Percentiles rank a stretch among this genome's conserved stretches.
Evolutionary conservation across 2,888 invertebrate genomes (phyloP).

Genomic region (Suillia variegata): DNA sequence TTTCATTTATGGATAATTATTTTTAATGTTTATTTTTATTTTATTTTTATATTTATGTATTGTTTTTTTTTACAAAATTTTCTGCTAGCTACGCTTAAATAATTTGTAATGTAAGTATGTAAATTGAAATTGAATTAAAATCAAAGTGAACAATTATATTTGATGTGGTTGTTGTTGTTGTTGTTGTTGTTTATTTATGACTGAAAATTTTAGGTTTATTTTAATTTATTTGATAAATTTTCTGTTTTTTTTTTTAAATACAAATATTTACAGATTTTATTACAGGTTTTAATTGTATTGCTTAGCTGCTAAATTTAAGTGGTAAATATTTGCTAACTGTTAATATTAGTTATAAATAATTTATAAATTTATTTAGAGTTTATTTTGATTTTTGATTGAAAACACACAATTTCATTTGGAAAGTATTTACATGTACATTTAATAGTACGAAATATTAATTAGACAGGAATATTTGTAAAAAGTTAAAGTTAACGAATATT

Average conservation of each 20-base stretch:
- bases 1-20: conserved; percentile 31
- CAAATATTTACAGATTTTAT: neutral
- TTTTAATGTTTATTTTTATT: neutral
- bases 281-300: too few relatives aligned
- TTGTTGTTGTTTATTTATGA: too few relatives aligned
- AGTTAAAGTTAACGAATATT: neutral
- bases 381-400: conserved; percentile 27
- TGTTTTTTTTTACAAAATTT: conserved; percentile 39
- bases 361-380: too few relatives aligned
- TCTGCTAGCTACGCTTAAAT: conserved; percentile 23
- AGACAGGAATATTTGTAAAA: too few relatives aligned
- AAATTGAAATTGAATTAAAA: neutral
- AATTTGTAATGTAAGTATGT: conserved; percentile 12
- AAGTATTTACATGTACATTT: neutral
- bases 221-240: conserved; percentile 42
- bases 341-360: too few relatives aligned
- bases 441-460: neutral
- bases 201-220: conserved; percentile 17
- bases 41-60: conserved; percentile 12
- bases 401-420: conserved; percentile 22
- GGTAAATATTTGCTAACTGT: too few relatives aligned
- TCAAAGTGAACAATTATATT: neutral
- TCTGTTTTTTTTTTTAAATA: too few relatives aligned
- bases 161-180: neutral
- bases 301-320: too few relatives aligned